Conservation (phyloP, 2,113 vertebrate genomes). For the Ochotona princeps region DNA sequence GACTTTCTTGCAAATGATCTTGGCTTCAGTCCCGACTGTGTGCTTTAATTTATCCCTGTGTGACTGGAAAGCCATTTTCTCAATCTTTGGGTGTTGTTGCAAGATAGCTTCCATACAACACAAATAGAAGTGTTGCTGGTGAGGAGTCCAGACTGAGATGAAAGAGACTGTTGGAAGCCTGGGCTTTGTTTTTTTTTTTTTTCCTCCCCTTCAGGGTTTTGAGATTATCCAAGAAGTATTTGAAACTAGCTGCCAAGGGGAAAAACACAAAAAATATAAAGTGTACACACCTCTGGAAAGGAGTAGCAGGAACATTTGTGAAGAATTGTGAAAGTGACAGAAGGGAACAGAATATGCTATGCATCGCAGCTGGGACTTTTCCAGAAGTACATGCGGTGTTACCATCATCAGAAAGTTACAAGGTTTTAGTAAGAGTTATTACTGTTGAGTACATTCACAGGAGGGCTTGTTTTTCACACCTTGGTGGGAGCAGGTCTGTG, state of each 20-base stretch:
- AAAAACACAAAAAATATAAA: background rate
- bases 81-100: background rate
- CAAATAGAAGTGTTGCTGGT: conserved; percentile 12
- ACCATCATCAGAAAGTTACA: conserved; percentile 44
- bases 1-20: conserved; percentile 18
- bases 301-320: conserved; percentile 67
- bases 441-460: conserved; percentile 32
- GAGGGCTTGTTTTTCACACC: background rate
- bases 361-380: background rate
- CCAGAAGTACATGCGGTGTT: background rate
- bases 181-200: conserved; percentile 2
- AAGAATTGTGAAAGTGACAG: conserved; percentile 65
- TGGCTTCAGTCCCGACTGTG: conserved; percentile 17
- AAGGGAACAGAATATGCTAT: background rate
- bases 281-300: conserved; percentile 60
- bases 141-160: background rate
- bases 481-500: conserved; percentile 9
- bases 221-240: background rate
- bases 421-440: conserved; percentile 57
- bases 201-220: background rate
- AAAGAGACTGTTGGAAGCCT: background rate
- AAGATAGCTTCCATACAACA: conserved; percentile 1
- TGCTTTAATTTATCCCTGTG: conserved; percentile 1
- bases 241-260: conserved; percentile 1
- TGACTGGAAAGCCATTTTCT: conserved; percentile 1